Conservation (phyloP, 2,113 vertebrate species). For the Gallinago paraguaiae region DNA sequence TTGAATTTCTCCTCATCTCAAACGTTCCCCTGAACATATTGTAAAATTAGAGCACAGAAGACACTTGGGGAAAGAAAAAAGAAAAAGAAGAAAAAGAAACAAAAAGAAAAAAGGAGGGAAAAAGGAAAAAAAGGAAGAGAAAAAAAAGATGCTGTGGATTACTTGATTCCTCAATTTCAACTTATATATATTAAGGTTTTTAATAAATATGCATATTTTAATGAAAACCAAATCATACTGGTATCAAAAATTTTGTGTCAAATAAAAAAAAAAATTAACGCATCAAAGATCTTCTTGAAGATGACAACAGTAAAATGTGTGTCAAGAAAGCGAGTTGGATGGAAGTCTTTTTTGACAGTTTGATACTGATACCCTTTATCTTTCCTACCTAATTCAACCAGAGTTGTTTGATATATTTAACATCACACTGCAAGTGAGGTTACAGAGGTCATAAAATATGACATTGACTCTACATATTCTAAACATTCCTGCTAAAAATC, state of each 20-base stretch:
- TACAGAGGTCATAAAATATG: background rate
- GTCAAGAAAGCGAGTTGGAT: background rate
- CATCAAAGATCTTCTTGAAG: background rate
- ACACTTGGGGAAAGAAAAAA: rapidly evolving
- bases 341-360: background rate
- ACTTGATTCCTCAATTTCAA: background rate
- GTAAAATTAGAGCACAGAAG: background rate
- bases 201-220: background rate
- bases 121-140: no score
- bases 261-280: background rate
- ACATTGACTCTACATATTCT: background rate
- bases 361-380: background rate
- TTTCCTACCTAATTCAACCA: background rate
- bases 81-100: no score
- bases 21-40: background rate
- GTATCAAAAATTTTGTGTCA: background rate
- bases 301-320: background rate
- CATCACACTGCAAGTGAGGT: background rate
- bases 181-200: background rate
- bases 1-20: background rate
- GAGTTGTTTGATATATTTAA: background rate
- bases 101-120: no score
- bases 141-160: background rate
- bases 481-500: background rate
- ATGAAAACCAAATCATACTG: background rate